Base-by-base conservation (phyloP, 2,113 vertebrate genomes). In the Lepus timidus region DNA sequence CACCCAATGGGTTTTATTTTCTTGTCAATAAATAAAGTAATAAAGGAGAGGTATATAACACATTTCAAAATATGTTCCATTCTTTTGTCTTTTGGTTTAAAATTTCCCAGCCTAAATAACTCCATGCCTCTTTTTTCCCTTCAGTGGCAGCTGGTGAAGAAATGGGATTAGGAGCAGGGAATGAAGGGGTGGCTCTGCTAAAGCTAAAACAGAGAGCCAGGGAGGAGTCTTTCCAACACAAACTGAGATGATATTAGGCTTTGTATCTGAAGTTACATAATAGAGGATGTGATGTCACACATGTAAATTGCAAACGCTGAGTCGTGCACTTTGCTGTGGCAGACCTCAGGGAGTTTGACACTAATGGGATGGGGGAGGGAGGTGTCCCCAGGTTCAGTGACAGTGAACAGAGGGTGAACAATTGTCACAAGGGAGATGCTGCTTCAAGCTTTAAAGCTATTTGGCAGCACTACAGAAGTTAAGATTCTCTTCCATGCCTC, bases 231-330 rank as follows among this genome's bases (percentile, higher is more conserved):
- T 96, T 85, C 82, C 92, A 93, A 89, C 39, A 96, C 84, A 96
- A 94, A 96, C 94, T 96, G 93, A 95, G 75, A 97, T 83, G 94
- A 79, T 91, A 95, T 97, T 97, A 96, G 93, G 85, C 83, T 96
- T 96, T 97, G 97, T 96, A 95, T 97, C 83, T 96, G 93, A 97
- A 97, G 91, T 97, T 97, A 97, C 87, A 94, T 97, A 97, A 97
- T 79, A 94, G 80, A 96, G 95, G 96, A 97, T 97, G 93, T 97
- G 97, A 96, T 95, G 96, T 97, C 97, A 97, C 93, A 96, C 93
- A 96, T 97, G 94, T 96, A 85, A 97, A 96, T 97, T 96, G 95
- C 91, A 97, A 97, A 95, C 0, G 83, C 95, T 95, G 95, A 97
- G 95, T 82, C 29, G 23, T 91, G 96, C 96, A 96, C 89, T 97